Percentiles rank a stretch among this genome's conserved stretches.
Evolutionary conservation across 2,797 vertebrate genomes (phyloP).

Genomic region (Protosalanx chinensis): DNA sequence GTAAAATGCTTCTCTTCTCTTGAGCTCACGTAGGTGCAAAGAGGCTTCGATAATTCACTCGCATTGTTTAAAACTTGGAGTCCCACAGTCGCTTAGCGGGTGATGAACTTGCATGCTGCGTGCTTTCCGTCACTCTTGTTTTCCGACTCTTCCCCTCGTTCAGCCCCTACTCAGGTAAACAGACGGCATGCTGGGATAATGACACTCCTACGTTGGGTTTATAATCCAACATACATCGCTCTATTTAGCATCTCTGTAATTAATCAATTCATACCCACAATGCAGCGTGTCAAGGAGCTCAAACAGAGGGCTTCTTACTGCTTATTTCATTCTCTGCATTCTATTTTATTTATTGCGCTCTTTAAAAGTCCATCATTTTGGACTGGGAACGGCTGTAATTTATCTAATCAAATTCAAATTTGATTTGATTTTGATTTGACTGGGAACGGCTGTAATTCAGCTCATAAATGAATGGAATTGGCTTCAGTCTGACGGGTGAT

Average conservation of each 20-base stretch:
- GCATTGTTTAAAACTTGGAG: neutral
- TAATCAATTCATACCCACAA: constrained; percentile 57
- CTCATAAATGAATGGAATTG: constrained; percentile 2
- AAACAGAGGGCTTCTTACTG: constrained; percentile 4
- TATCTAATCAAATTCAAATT: neutral
- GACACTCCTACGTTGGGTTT: constrained; percentile 40
- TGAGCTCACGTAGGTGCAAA: constrained; percentile 17
- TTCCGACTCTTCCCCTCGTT: neutral
- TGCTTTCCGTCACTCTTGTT: neutral
- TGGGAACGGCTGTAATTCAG: neutral
- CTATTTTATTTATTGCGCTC: neutral
- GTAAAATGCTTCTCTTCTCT: constrained; percentile 34
- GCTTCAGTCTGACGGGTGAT: constrained; percentile 4
- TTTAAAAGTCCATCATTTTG: neutral
- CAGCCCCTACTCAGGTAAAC: constrained; percentile 50
- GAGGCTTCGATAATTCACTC: constrained; percentile 6
- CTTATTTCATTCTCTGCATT: constrained; percentile 8
- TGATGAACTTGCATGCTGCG: neutral
- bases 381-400: neutral
- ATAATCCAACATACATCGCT: constrained; percentile 42
- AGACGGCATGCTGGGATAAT: constrained; percentile 57
- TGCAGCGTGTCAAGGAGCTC: constrained; percentile 28
- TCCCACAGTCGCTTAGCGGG: neutral
- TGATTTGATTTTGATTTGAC: too few relatives aligned
- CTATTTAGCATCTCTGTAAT: constrained; percentile 62